Evolutionary conservation across 2,797 vertebrate species (phyloP).

Genomic region (Acestrorhynchus altus): DNA sequence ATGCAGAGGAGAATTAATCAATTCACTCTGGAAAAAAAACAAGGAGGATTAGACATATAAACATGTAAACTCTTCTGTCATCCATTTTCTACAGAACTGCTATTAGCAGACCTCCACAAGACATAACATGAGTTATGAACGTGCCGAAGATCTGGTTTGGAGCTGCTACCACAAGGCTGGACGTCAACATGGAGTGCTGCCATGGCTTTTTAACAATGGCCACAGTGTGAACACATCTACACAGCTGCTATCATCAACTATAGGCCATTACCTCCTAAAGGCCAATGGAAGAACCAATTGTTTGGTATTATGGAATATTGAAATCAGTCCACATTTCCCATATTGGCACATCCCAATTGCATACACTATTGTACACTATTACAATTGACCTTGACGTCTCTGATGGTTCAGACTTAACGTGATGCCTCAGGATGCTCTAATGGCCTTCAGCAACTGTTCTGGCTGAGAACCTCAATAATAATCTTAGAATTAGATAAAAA

Average conservation of each 20-base stretch:
- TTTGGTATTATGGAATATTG: background rate
- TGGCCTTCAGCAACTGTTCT: background rate
- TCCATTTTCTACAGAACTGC: background rate
- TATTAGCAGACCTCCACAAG: background rate
- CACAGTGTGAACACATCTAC: background rate
- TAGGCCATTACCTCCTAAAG: background rate
- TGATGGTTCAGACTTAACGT: no score
- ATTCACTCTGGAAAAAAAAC: constrained; percentile 37
- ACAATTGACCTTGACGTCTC: no score
- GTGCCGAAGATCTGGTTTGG: background rate
- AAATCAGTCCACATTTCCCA: no score
- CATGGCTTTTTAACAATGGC: background rate
- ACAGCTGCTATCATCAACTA: constrained; percentile 3
- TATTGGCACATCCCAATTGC: no score
- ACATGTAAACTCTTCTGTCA: background rate
- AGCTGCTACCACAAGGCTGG: background rate
- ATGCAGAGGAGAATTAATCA: constrained; percentile 42
- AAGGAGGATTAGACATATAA: constrained; percentile 11
- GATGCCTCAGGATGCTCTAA: background rate
- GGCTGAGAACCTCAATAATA: background rate
- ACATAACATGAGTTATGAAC: background rate
- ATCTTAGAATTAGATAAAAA: no score
- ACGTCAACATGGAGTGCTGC: background rate
- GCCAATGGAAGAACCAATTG: background rate
- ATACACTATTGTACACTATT: no score